Conservation (phyloP, 2,113 vertebrate genomes). For the Heloderma charlesbogerti region DNA sequence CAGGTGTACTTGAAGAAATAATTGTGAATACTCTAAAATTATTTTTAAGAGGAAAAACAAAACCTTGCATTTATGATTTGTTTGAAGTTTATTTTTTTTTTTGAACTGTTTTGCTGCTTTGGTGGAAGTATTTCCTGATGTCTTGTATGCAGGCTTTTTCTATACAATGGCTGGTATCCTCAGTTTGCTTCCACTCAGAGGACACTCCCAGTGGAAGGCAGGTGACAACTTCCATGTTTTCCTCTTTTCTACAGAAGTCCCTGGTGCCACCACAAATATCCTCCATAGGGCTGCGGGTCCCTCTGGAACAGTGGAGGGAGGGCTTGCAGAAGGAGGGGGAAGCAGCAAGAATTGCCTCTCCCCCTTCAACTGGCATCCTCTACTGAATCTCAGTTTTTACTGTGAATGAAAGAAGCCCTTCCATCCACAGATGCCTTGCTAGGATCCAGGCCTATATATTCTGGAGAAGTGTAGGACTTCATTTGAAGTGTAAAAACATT, state of each 20-base stretch:
- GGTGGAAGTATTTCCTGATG: constrained; percentile 19
- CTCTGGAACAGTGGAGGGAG: neutral
- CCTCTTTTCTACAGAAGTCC: neutral
- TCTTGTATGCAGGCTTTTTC: constrained; percentile 41
- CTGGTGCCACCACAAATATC: neutral
- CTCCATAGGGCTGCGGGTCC: neutral
- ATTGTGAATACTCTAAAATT: constrained; percentile 77
- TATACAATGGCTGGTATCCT: neutral
- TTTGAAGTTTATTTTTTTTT: constrained; percentile 67
- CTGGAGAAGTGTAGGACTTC: constrained; percentile 35
- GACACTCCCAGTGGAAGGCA: neutral
- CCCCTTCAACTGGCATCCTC: neutral
- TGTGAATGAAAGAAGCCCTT: neutral
- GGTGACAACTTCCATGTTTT: neutral
- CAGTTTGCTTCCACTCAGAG: neutral
- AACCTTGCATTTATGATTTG: constrained; percentile 73
- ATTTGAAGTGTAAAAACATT: constrained; percentile 9
- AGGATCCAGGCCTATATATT: neutral
- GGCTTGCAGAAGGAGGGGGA: neutral
- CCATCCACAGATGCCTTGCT: neutral
- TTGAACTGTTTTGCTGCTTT: constrained; percentile 63
- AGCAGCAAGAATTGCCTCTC: neutral
- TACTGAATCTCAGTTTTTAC: neutral
- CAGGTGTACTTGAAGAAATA: constrained; percentile 73
- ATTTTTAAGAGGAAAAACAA: constrained; percentile 74